phyloP scores from a whole-genome alignment of 92 coral and sea anemone genomes.

The Phenganax subtilis region DNA sequence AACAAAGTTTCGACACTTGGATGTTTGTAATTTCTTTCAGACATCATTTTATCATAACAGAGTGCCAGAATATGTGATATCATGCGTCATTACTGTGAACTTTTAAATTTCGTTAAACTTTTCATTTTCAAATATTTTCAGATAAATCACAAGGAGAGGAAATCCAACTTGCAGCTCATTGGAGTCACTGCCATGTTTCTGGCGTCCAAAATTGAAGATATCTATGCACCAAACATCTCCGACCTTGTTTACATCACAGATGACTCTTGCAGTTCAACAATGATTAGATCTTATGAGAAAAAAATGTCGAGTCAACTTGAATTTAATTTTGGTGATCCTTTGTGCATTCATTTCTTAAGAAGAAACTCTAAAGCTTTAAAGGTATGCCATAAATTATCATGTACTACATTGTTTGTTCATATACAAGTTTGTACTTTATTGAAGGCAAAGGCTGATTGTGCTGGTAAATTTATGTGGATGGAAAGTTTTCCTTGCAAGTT shows the following conservation, averaged over 20 bases:
- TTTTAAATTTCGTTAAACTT: too few species aligned
- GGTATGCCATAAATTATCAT: conserved; percentile 37
- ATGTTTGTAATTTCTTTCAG: too few species aligned
- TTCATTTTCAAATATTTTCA: conserved; percentile 1
- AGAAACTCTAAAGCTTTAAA: conserved; percentile 92
- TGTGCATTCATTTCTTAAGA: conserved; percentile 82
- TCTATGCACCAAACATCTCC: conserved; percentile 85
- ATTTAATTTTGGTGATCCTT: conserved; percentile 85
- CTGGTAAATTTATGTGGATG: too few species aligned
- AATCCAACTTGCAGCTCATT: conserved; percentile 66
- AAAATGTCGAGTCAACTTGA: conserved; percentile 61
- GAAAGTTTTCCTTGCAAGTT: too few species aligned
- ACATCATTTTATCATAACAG: too few species aligned
- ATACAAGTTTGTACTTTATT: background rate
- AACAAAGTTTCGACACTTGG: too few species aligned
- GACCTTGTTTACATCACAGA: conserved; percentile 96
- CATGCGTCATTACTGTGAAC: too few species aligned
- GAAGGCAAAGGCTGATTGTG: background rate
- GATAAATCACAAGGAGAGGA: conserved; percentile 52
- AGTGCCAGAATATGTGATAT: too few species aligned
- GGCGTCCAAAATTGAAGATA: conserved; percentile 94
- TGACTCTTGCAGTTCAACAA: conserved; percentile 63
- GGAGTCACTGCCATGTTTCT: conserved; percentile 94
- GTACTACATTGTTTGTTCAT: background rate
- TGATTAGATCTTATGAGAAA: conserved; percentile 74